Evolutionary conservation across 2,888 invertebrate species (phyloP).

Genomic region (Lasioglossum malachurum): DNA sequence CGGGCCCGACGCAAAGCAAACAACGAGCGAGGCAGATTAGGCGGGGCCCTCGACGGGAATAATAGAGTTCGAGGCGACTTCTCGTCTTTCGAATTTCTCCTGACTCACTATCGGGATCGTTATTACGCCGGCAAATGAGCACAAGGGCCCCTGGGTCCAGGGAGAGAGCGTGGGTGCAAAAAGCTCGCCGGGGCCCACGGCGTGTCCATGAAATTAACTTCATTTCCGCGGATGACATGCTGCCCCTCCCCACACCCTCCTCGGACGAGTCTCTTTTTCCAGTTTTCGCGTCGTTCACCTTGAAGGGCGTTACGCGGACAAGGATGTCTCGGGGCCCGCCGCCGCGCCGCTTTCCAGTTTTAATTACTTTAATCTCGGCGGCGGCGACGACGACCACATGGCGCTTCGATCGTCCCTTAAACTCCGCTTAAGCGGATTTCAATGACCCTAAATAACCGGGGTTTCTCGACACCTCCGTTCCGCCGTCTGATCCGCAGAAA

Average conservation of each 20-base stretch:
- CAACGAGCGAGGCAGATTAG: constrained; percentile 39
- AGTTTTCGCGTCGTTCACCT: constrained; percentile 69
- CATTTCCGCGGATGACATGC: constrained; percentile 70
- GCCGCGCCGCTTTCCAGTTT: constrained; percentile 48
- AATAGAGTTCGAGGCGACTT: constrained; percentile 37
- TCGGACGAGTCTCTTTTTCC: constrained; percentile 48
- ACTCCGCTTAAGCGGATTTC: constrained; percentile 45
- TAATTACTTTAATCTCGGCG: constrained; percentile 66
- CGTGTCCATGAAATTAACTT: constrained; percentile 68
- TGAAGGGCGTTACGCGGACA: constrained; percentile 59
- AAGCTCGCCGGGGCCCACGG: constrained; percentile 45
- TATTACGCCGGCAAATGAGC: constrained; percentile 53
- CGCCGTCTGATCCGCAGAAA: constrained; percentile 43
- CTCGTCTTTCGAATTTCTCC: constrained; percentile 51
- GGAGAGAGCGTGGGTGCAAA: constrained; percentile 62
- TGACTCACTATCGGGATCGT: constrained; percentile 59
- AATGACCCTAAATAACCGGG: constrained; percentile 57
- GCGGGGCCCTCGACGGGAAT: constrained; percentile 20
- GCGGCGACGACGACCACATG: constrained; percentile 45
- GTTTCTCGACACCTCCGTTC: constrained; percentile 60
- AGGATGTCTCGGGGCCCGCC: constrained; percentile 48
- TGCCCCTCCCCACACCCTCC: constrained; percentile 7
- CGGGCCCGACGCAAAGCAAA: constrained; percentile 6
- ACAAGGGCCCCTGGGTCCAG: neutral
- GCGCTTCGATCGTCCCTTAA: constrained; percentile 41